phyloP scores from a whole-genome alignment of 2,888 invertebrate genomes.

The Tetragonisca angustula region DNA sequence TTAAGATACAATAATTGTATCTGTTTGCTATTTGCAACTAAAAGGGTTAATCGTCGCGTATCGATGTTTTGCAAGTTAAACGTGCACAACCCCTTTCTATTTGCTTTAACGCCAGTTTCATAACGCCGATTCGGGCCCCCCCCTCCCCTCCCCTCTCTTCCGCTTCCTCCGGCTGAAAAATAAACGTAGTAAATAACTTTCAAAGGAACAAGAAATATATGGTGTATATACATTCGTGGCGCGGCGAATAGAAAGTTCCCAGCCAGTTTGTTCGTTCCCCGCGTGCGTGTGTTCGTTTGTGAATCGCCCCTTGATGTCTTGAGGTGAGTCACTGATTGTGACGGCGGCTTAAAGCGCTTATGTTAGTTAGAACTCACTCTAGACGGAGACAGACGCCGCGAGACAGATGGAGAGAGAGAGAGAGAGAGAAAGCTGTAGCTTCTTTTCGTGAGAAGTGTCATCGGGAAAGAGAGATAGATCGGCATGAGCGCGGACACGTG shows the following conservation, averaged over 20 bases:
- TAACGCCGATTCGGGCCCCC: not conserved
- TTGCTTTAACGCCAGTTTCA: not conserved
- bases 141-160: not conserved
- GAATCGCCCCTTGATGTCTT: constrained; percentile 48
- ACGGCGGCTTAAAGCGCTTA: constrained; percentile 68
- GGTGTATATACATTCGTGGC: not conserved
- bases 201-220: not conserved
- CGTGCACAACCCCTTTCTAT: not conserved
- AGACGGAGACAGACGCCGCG: constrained; percentile 16
- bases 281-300: constrained; percentile 15
- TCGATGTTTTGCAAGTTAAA: not conserved
- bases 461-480: constrained; percentile 57
- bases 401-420: constrained; percentile 8
- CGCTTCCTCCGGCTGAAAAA: not conserved
- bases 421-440: not conserved
- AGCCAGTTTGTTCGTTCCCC: constrained; percentile 10
- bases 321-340: constrained; percentile 66
- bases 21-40: too few relatives aligned
- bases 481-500: constrained; percentile 41
- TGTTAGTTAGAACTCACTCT: constrained; percentile 72
- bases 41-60: not conserved
- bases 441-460: constrained; percentile 39
- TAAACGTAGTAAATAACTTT: constrained; percentile 12
- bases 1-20: too few relatives aligned
- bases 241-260: constrained; percentile 26